phyloP scores from a whole-genome alignment of 2,797 vertebrate genomes.

The Anguilla marmorata region DNA sequence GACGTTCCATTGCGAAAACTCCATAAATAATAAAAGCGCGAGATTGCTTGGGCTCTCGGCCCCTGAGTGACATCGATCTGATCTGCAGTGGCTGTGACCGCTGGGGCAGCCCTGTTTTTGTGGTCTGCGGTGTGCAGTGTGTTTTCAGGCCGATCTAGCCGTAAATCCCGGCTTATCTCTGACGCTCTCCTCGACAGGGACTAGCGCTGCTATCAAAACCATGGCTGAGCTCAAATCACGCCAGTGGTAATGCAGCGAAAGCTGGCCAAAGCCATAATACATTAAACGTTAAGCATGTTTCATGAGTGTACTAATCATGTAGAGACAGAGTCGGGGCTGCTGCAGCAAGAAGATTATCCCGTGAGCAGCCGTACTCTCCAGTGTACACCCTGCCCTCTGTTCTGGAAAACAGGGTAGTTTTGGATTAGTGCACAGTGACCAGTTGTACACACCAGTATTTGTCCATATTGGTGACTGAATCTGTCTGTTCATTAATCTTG shows the following conservation, averaged over 20 bases:
- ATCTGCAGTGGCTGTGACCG: too few species aligned
- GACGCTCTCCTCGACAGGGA: constrained; percentile 36
- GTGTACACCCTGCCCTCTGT: constrained; percentile 29
- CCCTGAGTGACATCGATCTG: not conserved
- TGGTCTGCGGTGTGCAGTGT: not conserved
- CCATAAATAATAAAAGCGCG: not conserved
- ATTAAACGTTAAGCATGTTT: constrained; percentile 34
- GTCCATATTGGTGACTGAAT: not conserved
- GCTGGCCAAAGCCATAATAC: constrained; percentile 25
- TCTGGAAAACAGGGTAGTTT: not conserved
- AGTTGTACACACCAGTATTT: not conserved
- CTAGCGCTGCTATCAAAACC: constrained; percentile 27
- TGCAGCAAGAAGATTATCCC: constrained; percentile 31
- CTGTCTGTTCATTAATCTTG: not conserved
- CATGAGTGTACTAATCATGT: constrained; percentile 27
- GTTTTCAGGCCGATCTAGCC: not conserved
- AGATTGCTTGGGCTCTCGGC: not conserved
- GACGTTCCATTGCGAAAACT: not conserved
- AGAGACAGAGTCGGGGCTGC: not conserved
- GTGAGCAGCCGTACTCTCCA: constrained; percentile 17
- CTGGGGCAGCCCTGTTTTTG: not conserved
- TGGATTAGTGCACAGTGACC: not conserved
- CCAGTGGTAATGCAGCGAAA: constrained; percentile 28
- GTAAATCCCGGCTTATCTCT: constrained; percentile 17
- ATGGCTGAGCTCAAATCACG: constrained; percentile 38